phyloP scores from a whole-genome alignment of 2,888 invertebrate species.

The Clitarchus hookeri region DNA sequence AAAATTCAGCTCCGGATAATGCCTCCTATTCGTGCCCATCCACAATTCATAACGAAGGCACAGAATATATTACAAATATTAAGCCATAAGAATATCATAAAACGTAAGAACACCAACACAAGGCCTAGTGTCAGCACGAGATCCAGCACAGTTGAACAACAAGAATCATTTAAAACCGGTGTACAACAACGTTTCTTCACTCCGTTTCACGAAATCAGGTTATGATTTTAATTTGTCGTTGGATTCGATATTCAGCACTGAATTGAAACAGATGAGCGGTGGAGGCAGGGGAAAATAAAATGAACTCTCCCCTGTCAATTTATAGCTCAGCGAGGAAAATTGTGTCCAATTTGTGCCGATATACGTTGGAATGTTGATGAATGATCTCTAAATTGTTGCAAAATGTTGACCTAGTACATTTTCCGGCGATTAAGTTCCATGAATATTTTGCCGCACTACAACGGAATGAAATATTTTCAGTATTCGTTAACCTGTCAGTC shows the following conservation, averaged over 20 bases:
- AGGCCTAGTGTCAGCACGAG: too few relatives aligned
- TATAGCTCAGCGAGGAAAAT: background rate
- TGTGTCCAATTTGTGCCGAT: background rate
- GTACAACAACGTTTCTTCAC: background rate
- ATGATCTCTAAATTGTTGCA: background rate
- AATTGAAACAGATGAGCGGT: background rate
- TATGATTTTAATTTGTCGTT: background rate
- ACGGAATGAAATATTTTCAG: too few relatives aligned
- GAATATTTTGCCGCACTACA: too few relatives aligned
- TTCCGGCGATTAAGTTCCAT: too few relatives aligned
- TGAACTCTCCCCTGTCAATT: background rate
- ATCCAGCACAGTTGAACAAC: background rate
- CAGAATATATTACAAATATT: too few relatives aligned
- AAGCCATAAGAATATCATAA: too few relatives aligned
- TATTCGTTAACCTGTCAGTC: too few relatives aligned
- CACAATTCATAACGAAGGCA: too few relatives aligned
- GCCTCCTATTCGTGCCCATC: too few relatives aligned
- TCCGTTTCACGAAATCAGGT: background rate
- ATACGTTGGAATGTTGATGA: background rate
- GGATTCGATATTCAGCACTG: background rate
- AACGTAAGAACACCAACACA: too few relatives aligned
- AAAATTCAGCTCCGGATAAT: too few relatives aligned
- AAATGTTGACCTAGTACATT: background rate
- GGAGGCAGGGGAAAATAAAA: background rate
- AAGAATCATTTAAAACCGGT: background rate